These are phyloP conservation scores for Ferdinandea cuprea DNA, from an alignment of 2,888 invertebrate species.

Conservation along the genomic window DNA sequence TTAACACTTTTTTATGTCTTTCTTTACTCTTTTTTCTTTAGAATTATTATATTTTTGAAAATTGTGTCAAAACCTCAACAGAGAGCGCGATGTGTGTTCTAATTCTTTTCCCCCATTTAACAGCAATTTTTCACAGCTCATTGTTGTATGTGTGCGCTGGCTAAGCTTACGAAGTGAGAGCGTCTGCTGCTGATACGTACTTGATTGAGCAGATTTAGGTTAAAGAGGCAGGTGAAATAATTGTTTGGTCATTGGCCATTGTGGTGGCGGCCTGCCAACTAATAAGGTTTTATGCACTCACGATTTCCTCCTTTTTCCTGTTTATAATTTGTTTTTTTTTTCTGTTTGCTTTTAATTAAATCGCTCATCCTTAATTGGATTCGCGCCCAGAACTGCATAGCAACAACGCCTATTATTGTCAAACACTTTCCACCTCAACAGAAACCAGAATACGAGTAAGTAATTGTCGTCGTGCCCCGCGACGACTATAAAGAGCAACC, in stretches of 20 bases:
- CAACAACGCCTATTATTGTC: conserved; percentile 39
- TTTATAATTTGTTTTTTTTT: conserved; percentile 52
- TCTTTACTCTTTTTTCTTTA: background rate
- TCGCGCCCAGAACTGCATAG: conserved; percentile 32
- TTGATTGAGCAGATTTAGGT: conserved; percentile 35
- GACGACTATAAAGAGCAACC: conserved; percentile 7
- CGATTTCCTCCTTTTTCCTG: conserved; percentile 43
- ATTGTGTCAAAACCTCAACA: conserved; percentile 30
- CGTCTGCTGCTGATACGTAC: background rate
- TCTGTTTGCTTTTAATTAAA: too few species aligned
- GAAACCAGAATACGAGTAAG: too few species aligned
- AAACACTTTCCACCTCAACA: conserved; percentile 18
- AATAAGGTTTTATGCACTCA: conserved; percentile 28
- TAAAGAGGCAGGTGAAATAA: conserved; percentile 8
- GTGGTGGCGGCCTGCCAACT: conserved; percentile 15
- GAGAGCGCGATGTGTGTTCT: conserved; percentile 21
- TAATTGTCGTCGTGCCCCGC: too few species aligned
- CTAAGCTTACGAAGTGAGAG: conserved; percentile 14
- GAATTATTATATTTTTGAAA: conserved; percentile 11
- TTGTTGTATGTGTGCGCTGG: conserved; percentile 10
- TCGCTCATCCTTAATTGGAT: conserved; percentile 56
- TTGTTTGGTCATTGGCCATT: background rate
- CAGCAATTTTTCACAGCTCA: conserved; percentile 14
- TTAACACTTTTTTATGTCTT: conserved; percentile 4
- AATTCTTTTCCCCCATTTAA: background rate